A percentile compares a stretch with the other conserved stretches of the same genome.
Evolutionary conservation across 2,888 invertebrate genomes (phyloP).

Genomic region (Clostera curtula): DNA sequence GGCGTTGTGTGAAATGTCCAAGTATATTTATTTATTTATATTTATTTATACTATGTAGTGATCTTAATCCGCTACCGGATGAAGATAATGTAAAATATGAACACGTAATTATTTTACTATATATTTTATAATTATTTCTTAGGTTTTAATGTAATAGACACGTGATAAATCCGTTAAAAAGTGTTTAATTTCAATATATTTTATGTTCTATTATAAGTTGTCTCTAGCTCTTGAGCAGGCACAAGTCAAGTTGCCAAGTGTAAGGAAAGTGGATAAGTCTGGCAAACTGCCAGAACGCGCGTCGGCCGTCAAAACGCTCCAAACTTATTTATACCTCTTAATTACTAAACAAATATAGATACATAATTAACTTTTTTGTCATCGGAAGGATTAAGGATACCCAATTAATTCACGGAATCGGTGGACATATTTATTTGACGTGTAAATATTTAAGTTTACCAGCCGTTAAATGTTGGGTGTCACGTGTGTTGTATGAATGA

Average conservation of each 20-base stretch:
- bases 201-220: too few species aligned
- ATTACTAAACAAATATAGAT: constrained; percentile 55
- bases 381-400: constrained; percentile 50
- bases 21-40: too few species aligned
- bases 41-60: too few species aligned
- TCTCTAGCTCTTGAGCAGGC: too few species aligned
- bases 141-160: too few species aligned
- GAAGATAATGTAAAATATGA: too few species aligned
- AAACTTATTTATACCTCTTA: constrained; percentile 60
- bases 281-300: constrained; percentile 46
- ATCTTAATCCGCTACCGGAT: too few species aligned
- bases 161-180: too few species aligned
- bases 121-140: too few species aligned
- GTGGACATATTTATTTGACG: constrained; percentile 23
- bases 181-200: too few species aligned
- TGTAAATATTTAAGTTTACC: constrained; percentile 18
- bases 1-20: too few species aligned
- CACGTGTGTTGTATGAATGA: constrained; percentile 12
- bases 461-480: constrained; percentile 10
- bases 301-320: constrained; percentile 43
- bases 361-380: constrained; percentile 62
- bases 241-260: constrained; percentile 38
- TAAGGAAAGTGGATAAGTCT: constrained; percentile 50
- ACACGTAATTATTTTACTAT: too few species aligned
- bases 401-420: constrained; percentile 38